Conservation (phyloP, 2,888 invertebrate species). For the Quadroppia sp. region DNA sequence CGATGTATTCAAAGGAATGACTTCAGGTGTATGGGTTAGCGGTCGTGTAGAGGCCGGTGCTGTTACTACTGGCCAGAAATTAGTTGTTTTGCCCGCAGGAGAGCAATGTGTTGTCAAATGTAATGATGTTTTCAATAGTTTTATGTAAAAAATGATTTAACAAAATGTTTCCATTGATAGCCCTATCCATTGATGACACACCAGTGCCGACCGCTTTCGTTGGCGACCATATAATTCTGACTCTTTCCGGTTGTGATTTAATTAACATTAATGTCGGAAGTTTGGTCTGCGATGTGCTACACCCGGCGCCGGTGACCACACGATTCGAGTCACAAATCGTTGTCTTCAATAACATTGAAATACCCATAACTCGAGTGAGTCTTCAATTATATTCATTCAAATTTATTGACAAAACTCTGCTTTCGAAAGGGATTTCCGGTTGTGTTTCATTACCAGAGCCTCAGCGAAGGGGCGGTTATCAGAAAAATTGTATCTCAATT, state of each 20-base stretch:
- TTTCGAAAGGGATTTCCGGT: slow-evolving; percentile 54
- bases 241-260: slow-evolving; percentile 75
- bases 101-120: slow-evolving; percentile 78
- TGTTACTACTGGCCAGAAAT: slow-evolving; percentile 76
- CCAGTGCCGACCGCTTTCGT: slow-evolving; percentile 75
- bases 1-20: slow-evolving; percentile 85
- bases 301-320: slow-evolving; percentile 73
- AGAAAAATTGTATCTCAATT: slow-evolving; percentile 78
- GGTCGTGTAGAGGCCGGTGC: slow-evolving; percentile 89
- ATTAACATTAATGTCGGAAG: slow-evolving; percentile 79
- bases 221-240: slow-evolving; percentile 84
- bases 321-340: slow-evolving; percentile 85
- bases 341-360: slow-evolving; percentile 77
- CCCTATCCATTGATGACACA: slow-evolving; percentile 66
- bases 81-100: slow-evolving; percentile 77
- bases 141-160: slow-evolving; percentile 16
- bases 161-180: slow-evolving; percentile 53
- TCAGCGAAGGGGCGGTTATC: slow-evolving; percentile 84
- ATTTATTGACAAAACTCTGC: slow-evolving; percentile 2
- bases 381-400: neutral
- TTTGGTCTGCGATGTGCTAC: slow-evolving; percentile 72
- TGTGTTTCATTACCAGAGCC: slow-evolving; percentile 84
- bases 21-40: slow-evolving; percentile 82
- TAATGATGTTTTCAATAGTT: slow-evolving; percentile 47
- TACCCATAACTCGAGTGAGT: slow-evolving; percentile 63